Evolutionary conservation across 2,113 vertebrate genomes (phyloP).

Genomic region (Malurus alboscapulatus): DNA sequence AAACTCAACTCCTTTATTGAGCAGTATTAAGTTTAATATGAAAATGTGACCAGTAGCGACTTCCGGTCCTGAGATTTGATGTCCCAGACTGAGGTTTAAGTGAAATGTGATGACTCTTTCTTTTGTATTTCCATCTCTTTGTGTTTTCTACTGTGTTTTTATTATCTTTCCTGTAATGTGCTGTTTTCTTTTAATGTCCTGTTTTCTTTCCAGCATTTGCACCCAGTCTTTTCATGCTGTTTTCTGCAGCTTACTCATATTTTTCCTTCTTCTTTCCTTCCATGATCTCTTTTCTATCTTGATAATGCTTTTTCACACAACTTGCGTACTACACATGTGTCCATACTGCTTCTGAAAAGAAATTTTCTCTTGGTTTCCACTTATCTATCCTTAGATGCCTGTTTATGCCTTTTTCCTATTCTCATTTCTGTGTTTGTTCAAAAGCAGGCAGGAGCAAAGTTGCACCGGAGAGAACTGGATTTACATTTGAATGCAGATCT

Average conservation of each 20-base stretch:
- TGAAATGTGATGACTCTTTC: background rate
- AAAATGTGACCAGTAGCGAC: background rate
- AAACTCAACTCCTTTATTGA: background rate
- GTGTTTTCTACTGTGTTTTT: background rate
- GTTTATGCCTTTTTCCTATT: background rate
- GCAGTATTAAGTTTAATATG: background rate
- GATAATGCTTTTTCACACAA: background rate
- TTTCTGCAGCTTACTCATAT: background rate
- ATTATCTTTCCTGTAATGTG: background rate
- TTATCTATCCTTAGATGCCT: background rate
- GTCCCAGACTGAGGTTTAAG: background rate
- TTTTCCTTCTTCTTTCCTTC: background rate
- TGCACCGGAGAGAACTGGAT: background rate
- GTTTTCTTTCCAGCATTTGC: background rate
- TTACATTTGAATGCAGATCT: background rate
- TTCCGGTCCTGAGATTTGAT: background rate
- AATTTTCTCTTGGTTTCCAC: background rate
- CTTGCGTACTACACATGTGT: background rate
- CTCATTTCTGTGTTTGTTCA: background rate
- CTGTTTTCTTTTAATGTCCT: background rate
- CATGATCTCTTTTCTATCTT: background rate
- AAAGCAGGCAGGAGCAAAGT: background rate
- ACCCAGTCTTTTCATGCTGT: background rate
- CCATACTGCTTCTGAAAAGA: background rate
- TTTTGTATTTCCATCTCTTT: background rate